Percentiles rank a stretch among this genome's conserved stretches.
Conservation (phyloP, 1,140 invertebrate genomes). For the Brachionus rubens region DNA sequence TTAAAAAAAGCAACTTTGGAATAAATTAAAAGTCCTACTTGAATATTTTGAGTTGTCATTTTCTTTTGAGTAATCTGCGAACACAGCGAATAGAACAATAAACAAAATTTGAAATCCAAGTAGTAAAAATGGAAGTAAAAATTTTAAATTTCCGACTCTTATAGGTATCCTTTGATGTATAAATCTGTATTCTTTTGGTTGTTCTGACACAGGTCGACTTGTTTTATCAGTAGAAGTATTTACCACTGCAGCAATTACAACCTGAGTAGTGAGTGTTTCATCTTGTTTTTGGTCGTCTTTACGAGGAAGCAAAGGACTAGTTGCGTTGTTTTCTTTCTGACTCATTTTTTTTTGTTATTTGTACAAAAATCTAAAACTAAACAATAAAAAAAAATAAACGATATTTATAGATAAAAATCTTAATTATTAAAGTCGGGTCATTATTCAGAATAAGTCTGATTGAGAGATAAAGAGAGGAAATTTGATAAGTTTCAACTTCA, state of each 20-base stretch:
- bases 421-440: no score
- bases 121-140: background rate
- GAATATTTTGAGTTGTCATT: background rate
- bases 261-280: background rate
- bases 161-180: background rate
- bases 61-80: background rate
- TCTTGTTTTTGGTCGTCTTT: no score
- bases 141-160: background rate
- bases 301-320: background rate
- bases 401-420: no score
- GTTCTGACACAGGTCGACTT: background rate
- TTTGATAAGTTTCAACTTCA: constrained; percentile 17
- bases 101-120: background rate
- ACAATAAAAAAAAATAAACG: no score
- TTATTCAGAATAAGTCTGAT: no score
- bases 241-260: background rate
- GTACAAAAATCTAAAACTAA: no score
- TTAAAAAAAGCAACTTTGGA: background rate
- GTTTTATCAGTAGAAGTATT: background rate
- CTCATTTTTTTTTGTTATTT: no score
- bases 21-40: background rate
- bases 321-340: background rate
- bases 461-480: background rate
- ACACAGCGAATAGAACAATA: constrained; percentile 2
- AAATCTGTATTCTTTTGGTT: background rate